Conservation (phyloP, 2,888 invertebrate species). For the Tinea semifulvella region DNA sequence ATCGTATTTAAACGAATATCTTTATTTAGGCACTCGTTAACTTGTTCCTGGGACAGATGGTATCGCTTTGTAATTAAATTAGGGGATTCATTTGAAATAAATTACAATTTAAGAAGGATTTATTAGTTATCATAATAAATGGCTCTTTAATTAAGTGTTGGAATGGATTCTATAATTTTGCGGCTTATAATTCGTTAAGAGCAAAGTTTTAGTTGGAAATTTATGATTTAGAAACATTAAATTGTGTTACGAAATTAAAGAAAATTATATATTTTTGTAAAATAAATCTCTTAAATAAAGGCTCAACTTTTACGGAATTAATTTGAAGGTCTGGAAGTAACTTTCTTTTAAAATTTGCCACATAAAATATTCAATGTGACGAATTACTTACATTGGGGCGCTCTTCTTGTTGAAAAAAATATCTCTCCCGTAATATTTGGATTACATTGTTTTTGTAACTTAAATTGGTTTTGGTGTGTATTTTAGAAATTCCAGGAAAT, state of each 20-base stretch:
- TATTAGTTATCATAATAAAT: slow-evolving; percentile 1
- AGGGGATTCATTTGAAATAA: slow-evolving; percentile 5
- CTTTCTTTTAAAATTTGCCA: slow-evolving; percentile 6
- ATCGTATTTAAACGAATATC: not conserved
- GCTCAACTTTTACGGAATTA: not conserved
- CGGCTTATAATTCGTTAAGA: not conserved
- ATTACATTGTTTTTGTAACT: not conserved
- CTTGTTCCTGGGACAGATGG: not conserved
- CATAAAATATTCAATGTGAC: slow-evolving; percentile 8
- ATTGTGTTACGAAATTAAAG: not conserved
- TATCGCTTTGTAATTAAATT: slow-evolving; percentile 9
- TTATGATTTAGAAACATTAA: not conserved
- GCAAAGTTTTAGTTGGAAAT: not conserved
- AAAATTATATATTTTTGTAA: not conserved
- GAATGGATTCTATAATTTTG: not conserved
- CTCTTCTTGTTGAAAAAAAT: not conserved
- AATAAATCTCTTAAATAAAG: not conserved
- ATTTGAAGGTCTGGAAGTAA: not conserved
- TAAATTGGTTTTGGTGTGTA: slow-evolving; percentile 1
- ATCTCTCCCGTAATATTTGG: not conserved
- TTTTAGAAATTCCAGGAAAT: too few species aligned
- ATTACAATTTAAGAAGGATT: slow-evolving; percentile 7
- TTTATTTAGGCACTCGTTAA: not conserved
- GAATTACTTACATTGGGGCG: not conserved
- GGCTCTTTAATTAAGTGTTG: not conserved